Evolutionary conservation across 2,888 invertebrate species (phyloP), one percentile per base, ranked within the genome.

Genomic region (Anthrax anthrax): DNA sequence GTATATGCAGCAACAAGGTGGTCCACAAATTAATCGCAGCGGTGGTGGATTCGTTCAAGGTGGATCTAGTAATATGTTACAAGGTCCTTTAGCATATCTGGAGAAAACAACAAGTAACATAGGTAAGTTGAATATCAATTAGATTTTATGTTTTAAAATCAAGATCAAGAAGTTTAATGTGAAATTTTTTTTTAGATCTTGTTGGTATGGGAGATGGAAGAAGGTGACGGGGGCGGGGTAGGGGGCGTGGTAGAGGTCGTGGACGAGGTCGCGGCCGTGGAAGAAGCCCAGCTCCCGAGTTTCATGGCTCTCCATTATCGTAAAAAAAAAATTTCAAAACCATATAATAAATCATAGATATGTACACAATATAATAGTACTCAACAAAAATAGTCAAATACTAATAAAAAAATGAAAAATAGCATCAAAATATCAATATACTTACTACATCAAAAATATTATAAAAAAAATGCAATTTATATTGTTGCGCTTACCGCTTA

Each of bases 81-180:
- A 86, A 55, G 88, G 89, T 9, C 90, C 89, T 1, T 72, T 90
- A 51, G 89, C 89, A 1, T 89, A 82, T 61, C 71, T 91, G 51
- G 89, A 90, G 72, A 88, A 89, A 72, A 88, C 88, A 53, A 85
- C 89, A 59, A 87, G 87, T 70, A 89, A 87, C 70, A 89, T 90
- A 76, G 89, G 78, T 77, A 65, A 51, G 44, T 36, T 36, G 4
- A 17, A 34, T 4, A 27, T 18, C 17, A 27, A 16, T 17, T 5
- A 19, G 3, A 12, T 5, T 32, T 32, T 12, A 12, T 12, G 9
- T 32, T 32, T 12, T 32, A 12, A 29, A 10, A 12, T 29, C 8
- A 3, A 29, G 3, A 29, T 29, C 3, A 3, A n/a, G n/a, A n/a
- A 32, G 8, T 12, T 32, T 12, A 12, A 32, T 32, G 8, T 32